A percentile compares a stretch with the other conserved stretches of the same genome.
Evolutionary conservation across 2,113 vertebrate genomes (phyloP).

Genomic region (Myotis yumanensis): DNA sequence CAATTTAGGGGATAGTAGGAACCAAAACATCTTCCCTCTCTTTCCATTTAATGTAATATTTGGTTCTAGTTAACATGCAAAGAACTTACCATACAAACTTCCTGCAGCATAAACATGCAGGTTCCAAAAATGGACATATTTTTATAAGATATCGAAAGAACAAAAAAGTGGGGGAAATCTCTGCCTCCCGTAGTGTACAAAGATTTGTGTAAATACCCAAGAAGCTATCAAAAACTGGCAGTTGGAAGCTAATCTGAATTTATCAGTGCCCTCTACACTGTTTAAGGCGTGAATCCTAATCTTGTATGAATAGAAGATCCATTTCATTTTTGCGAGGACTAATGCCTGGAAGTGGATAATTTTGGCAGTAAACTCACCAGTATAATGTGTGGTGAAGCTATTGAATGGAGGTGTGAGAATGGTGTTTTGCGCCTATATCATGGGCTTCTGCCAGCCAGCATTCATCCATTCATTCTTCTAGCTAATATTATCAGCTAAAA

Average conservation of each 20-base stretch:
- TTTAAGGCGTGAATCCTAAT: neutral
- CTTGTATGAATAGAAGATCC: neutral
- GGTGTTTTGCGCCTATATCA: neutral
- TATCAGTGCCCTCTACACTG: neutral
- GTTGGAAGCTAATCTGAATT: neutral
- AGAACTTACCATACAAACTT: neutral
- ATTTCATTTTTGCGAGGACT: neutral
- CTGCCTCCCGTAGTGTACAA: neutral
- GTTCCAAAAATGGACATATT: neutral
- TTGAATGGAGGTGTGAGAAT: neutral
- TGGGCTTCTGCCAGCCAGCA: neutral
- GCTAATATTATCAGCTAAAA: neutral
- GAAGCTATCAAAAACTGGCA: neutral
- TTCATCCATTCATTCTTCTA: neutral
- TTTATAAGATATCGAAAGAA: conserved; percentile 20
- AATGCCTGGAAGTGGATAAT: neutral
- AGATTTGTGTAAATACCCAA: neutral
- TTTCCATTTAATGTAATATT: neutral
- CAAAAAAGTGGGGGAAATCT: neutral
- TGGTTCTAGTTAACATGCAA: neutral
- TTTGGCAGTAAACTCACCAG: neutral
- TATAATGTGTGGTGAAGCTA: neutral
- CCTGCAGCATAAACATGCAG: neutral
- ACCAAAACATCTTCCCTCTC: neutral
- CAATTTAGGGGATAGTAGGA: neutral